Conservation (phyloP, 2,113 vertebrate genomes). For the Spheniscus mendiculus region DNA sequence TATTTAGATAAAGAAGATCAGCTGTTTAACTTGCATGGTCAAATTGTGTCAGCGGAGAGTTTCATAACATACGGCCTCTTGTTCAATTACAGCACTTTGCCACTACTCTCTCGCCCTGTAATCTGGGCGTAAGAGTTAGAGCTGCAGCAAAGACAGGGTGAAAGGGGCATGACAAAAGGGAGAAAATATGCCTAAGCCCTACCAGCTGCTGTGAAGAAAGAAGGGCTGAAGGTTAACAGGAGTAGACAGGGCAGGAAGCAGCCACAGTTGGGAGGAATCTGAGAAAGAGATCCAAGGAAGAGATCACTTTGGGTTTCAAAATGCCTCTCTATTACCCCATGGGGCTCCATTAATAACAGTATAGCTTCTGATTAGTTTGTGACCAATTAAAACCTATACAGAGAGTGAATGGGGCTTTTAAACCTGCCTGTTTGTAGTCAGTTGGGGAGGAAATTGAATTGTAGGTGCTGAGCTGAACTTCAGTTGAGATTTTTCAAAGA, state of each 20-base stretch:
- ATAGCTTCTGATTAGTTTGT: background rate
- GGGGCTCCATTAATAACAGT: background rate
- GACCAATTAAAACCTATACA: background rate
- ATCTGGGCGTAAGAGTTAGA: background rate
- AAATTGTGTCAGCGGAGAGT: background rate
- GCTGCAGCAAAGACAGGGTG: background rate
- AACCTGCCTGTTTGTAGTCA: background rate
- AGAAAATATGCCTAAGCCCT: slow-evolving; percentile 32
- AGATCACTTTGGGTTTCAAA: background rate
- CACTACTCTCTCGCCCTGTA: background rate
- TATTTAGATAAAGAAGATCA: slow-evolving; percentile 19
- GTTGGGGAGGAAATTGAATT: background rate
- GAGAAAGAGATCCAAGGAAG: background rate
- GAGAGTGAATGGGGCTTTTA: background rate
- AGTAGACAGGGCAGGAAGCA: slow-evolving; percentile 40
- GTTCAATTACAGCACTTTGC: background rate
- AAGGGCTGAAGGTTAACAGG: slow-evolving; percentile 2
- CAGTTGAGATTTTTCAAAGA: background rate
- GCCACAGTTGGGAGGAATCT: slow-evolving; percentile 10
- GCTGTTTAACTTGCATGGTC: background rate
- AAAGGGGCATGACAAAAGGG: slow-evolving; percentile 14
- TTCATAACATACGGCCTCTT: background rate
- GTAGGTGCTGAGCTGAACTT: background rate
- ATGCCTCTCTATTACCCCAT: background rate
- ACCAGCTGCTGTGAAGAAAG: slow-evolving; percentile 3